Percentiles rank a stretch among this genome's conserved stretches.
phyloP scores from a whole-genome alignment of 2,113 vertebrate genomes.

The Macheiramphus alcinus region DNA sequence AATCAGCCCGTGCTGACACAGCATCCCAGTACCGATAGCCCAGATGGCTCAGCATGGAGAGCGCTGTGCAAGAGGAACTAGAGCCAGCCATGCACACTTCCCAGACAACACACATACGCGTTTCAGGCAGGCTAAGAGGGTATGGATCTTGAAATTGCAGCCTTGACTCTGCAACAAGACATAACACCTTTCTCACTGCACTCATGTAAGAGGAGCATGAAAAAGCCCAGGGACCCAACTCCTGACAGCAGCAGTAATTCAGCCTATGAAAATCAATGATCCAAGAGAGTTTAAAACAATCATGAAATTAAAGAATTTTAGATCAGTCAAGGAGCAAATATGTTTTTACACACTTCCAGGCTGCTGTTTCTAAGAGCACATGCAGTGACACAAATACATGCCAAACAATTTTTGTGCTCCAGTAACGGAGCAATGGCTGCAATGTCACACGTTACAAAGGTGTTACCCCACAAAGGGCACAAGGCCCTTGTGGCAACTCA shows the following conservation, averaged over 20 bases:
- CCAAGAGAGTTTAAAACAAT: background rate
- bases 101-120: background rate
- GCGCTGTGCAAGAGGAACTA: accelerated
- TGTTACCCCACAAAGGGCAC: background rate
- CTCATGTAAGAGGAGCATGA: background rate
- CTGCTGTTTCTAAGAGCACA: background rate
- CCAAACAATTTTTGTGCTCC: background rate
- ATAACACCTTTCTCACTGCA: background rate
- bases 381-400: background rate
- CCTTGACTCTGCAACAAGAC: background rate
- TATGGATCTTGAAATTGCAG: background rate
- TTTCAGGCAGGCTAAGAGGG: too few relatives aligned
- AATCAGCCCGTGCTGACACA: background rate
- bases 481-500: background rate
- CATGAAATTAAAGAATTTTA: background rate
- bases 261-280: background rate
- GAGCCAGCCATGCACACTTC: background rate
- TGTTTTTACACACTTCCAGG: background rate
- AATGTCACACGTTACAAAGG: background rate
- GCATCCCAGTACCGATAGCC: background rate
- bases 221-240: background rate
- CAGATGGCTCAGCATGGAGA: accelerated
- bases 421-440: background rate
- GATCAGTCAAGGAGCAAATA: background rate
- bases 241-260: background rate